Conservation (phyloP, 2,888 invertebrate genomes). For the Mesoligia furuncula region DNA sequence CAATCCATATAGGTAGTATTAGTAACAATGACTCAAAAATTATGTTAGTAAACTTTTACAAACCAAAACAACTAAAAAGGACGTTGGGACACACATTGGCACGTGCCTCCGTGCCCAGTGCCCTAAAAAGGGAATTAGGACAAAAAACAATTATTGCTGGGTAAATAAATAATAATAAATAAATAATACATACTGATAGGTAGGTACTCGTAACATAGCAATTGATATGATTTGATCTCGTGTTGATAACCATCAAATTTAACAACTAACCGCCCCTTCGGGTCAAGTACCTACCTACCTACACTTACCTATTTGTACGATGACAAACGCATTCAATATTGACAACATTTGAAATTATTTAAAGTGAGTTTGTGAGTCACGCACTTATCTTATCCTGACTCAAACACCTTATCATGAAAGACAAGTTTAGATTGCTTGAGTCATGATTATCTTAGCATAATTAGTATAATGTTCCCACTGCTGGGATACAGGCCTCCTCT, state of each 20-base stretch:
- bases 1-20: too few species aligned
- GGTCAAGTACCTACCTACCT: too few species aligned
- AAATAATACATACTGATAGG: too few species aligned
- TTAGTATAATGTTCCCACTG: too few species aligned
- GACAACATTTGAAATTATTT: conserved; percentile 27
- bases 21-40: too few species aligned
- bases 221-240: not conserved
- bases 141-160: not conserved
- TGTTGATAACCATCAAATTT: not conserved
- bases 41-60: too few species aligned
- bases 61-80: too few species aligned
- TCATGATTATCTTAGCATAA: conserved; percentile 16
- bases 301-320: not conserved
- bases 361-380: conserved; percentile 37
- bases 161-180: too few species aligned
- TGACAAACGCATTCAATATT: conserved; percentile 7
- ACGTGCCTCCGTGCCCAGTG: too few species aligned
- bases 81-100: too few species aligned
- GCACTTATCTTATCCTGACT: conserved; percentile 20
- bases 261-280: not conserved
- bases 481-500: too few species aligned
- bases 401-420: conserved; percentile 30
- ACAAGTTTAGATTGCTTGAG: conserved; percentile 32
- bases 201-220: too few species aligned
- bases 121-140: not conserved